Percentiles rank a stretch among this genome's conserved stretches.
phyloP scores from a whole-genome alignment of 37 sponge, comb jelly and placozoan genomes.

The Aphrocallistes beatrix region DNA sequence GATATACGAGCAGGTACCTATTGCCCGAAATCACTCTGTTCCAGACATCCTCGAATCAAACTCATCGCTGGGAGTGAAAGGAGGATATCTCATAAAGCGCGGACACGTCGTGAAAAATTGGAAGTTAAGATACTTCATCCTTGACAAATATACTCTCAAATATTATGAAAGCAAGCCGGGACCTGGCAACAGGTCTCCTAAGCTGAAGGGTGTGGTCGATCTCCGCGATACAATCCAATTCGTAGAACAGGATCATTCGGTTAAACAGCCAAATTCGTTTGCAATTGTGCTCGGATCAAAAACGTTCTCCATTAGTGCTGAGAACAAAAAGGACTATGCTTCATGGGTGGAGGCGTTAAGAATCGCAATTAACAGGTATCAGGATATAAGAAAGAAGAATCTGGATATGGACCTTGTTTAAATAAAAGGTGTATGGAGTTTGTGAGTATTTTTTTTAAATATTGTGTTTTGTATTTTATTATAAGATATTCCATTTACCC shows the following conservation, averaged over 20 bases:
- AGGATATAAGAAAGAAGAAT: not conserved
- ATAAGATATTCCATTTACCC: constrained; percentile 34
- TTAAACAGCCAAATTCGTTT: not conserved
- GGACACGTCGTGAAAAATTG: not conserved
- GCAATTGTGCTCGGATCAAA: not conserved
- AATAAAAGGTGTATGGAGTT: too few relatives aligned
- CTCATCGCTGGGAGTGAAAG: not conserved
- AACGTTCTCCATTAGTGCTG: not conserved
- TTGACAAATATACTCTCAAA: not conserved
- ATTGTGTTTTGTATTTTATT: not conserved
- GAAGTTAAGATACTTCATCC: not conserved
- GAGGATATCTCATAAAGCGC: not conserved
- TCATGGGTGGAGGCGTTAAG: not conserved
- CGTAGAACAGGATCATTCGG: not conserved
- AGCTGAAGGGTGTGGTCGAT: not conserved
- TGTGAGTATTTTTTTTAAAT: not conserved
- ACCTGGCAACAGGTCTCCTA: not conserved
- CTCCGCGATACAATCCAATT: not conserved
- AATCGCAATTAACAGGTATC: not conserved
- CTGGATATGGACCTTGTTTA: too few relatives aligned
- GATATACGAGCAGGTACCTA: not conserved
- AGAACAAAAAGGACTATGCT: not conserved
- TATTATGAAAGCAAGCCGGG: not conserved
- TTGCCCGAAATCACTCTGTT: not conserved
- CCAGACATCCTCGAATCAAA: not conserved